Evolutionary conservation across 2,888 invertebrate genomes (phyloP).

Genomic region (Protula sp.): DNA sequence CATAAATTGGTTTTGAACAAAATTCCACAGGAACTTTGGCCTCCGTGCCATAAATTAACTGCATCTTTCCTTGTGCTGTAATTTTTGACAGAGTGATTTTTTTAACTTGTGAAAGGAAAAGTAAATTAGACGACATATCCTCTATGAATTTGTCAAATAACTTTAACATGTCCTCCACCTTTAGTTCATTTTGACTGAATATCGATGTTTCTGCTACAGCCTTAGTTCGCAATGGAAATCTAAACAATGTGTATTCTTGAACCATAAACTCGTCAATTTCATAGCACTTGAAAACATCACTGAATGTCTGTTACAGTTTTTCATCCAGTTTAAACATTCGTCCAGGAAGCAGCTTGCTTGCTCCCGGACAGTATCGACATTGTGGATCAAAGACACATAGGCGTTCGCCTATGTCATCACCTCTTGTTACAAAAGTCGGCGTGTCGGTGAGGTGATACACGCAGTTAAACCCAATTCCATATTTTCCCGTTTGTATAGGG

Average conservation of each 20-base stretch:
- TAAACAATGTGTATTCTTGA: slow-evolving; percentile 36
- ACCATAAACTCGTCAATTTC: not conserved
- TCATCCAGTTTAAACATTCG: slow-evolving; percentile 15
- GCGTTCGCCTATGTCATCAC: slow-evolving; percentile 24
- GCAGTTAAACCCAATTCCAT: slow-evolving; percentile 26
- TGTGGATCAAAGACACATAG: slow-evolving; percentile 40
- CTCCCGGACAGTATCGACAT: slow-evolving; percentile 30
- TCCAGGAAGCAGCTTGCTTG: slow-evolving; percentile 21
- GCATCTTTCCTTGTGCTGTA: no score
- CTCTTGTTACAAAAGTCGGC: slow-evolving; percentile 19
- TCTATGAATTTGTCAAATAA: slow-evolving; percentile 26
- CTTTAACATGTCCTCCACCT: slow-evolving; percentile 12
- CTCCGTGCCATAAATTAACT: no score
- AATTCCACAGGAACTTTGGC: no score
- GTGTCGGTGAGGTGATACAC: slow-evolving; percentile 27
- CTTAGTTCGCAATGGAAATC: slow-evolving; percentile 36
- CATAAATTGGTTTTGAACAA: no score
- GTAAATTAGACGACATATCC: slow-evolving; percentile 19
- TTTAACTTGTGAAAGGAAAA: slow-evolving; percentile 10
- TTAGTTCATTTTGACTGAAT: slow-evolving; percentile 20
- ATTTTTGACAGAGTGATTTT: not conserved
- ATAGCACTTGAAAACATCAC: slow-evolving; percentile 20
- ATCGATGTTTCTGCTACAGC: slow-evolving; percentile 26
- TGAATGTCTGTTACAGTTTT: slow-evolving; percentile 12
- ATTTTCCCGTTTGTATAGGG: slow-evolving; percentile 21